Conservation (phyloP, 2,797 vertebrate genomes). For the Pelochelys cantorii region DNA sequence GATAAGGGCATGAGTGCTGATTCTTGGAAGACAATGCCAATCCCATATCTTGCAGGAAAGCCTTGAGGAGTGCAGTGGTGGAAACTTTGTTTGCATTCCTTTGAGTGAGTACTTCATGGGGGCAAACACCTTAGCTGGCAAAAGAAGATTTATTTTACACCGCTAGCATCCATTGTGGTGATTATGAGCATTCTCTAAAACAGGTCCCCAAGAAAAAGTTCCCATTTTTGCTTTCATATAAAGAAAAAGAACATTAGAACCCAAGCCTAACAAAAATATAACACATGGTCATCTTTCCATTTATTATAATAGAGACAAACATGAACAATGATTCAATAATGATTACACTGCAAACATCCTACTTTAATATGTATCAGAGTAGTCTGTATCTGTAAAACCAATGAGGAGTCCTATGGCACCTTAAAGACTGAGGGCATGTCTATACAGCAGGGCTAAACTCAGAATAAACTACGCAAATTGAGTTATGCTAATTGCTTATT, state of each 20-base stretch:
- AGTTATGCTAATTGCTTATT: too few relatives aligned
- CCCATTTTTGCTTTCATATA: not conserved
- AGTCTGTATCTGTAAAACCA: too few relatives aligned
- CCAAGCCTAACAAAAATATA: not conserved
- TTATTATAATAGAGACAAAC: not conserved
- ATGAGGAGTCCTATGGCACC: too few relatives aligned
- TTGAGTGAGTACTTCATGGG: not conserved
- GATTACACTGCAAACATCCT: fast-evolving
- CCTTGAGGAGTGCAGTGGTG: not conserved
- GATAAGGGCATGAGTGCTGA: not conserved
- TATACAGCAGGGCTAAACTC: too few relatives aligned
- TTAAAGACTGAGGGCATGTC: too few relatives aligned
- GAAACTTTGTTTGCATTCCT: not conserved
- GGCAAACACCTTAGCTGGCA: not conserved
- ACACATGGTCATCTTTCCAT: not conserved
- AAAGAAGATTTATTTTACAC: not conserved
- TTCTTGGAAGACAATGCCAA: not conserved
- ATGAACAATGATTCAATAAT: not conserved
- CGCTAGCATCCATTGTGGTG: not conserved
- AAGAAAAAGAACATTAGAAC: not conserved
- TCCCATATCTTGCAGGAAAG: not conserved
- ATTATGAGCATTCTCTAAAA: not conserved
- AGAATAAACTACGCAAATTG: too few relatives aligned
- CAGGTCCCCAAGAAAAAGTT: not conserved
- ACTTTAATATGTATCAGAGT: not conserved